A percentile compares a stretch with the other conserved stretches of the same genome.
These are phyloP conservation scores for Synergus umbraculus DNA, from an alignment of 2,888 invertebrate genomes.

Conservation along the genomic window DNA sequence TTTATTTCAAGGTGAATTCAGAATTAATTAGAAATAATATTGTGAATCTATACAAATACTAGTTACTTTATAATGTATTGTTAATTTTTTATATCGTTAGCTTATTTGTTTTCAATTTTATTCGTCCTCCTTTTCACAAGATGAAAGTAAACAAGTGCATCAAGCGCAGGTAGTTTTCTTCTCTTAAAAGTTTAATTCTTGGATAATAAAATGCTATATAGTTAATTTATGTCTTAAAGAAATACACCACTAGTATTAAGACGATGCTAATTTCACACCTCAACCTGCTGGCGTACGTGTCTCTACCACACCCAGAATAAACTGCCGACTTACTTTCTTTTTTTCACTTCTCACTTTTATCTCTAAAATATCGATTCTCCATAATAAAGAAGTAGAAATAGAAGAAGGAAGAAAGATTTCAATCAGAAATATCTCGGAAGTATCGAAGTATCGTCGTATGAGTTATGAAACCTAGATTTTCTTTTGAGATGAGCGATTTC, in stretches of 20 bases:
- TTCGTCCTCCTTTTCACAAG: background rate
- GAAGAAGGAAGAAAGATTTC: background rate
- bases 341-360: background rate
- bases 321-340: background rate
- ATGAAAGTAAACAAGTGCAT: background rate
- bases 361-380: background rate
- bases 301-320: background rate
- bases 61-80: background rate
- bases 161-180: slow-evolving; percentile 9
- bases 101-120: background rate
- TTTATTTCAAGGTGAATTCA: background rate
- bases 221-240: slow-evolving; percentile 6
- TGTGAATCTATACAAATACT: background rate
- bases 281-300: background rate
- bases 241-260: slow-evolving; percentile 25
- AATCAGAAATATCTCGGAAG: background rate
- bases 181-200: slow-evolving; percentile 10
- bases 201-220: background rate
- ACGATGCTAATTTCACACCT: slow-evolving; percentile 26
- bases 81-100: background rate
- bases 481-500: slow-evolving; percentile 10
- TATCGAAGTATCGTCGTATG: background rate
- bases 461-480: slow-evolving; percentile 20
- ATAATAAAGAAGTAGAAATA: background rate
- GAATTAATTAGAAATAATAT: background rate